Evolutionary conservation across 2,888 invertebrate genomes (phyloP), one percentile per base, ranked within the genome.

Genomic region (Agapostemon virescens): DNA sequence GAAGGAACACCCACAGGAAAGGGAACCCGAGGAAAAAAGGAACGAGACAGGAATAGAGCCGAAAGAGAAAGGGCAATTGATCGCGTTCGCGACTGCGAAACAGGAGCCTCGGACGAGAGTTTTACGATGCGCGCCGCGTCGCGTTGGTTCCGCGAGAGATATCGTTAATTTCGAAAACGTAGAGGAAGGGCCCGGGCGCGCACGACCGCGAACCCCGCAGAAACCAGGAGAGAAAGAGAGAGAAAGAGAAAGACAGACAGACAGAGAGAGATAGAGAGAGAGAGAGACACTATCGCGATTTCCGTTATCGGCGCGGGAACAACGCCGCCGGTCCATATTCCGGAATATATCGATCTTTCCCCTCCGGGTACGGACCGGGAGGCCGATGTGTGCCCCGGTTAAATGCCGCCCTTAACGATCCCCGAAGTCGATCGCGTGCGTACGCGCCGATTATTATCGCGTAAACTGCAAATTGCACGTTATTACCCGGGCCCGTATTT

Each of bases 1-100:
- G 79, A 81, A 79, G 75, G 78, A 78, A 83, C 78, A 83, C 82
- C 83, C 83, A 84, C 75, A 80, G 80, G 75, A 80, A 80, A 77
- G 82, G 73, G 81, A 77, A 74, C 77, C 73, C 63, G 55, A 49
- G 75, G 74, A 69, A 69, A 77, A 77, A 79, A 81, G 64, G 69
- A 68, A 73, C 23, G 69, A 78, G 77, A 78, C 71, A 30, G 74
- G 73, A 66, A 73, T 63, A 74, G 64, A 76, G 68, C 26, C 55
- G 77, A 68, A 72, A 76, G 40, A 64, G 75, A 83, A 68, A 64
- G 55, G 55, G 69, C 81, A 74, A 82, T 82, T 81, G 82, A 82
- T 82, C 80, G 79, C 74, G 74, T 81, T 71, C 81, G 79, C 79
- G 79, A 78, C 73, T 79, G 77, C 61, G 77, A 64, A 72, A 77